These are phyloP conservation scores for Ectemnius cavifrons DNA, from an alignment of 2,888 invertebrate species.

Conservation along the genomic window DNA sequence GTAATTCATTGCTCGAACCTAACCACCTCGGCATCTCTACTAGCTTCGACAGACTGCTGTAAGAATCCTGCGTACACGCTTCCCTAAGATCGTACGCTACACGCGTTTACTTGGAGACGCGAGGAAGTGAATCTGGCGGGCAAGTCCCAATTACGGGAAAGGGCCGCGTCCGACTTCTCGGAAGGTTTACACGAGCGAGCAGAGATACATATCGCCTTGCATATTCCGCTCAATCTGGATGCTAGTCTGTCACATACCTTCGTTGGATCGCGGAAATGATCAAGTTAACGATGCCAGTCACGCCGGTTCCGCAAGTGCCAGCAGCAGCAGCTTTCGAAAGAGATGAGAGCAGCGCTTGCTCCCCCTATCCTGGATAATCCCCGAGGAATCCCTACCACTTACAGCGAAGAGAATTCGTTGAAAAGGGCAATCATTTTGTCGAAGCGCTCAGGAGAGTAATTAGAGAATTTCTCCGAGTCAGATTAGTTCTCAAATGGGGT, in stretches of 20 bases:
- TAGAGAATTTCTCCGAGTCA: neutral
- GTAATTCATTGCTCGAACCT: slow-evolving; percentile 2
- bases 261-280: slow-evolving; percentile 45
- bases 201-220: neutral
- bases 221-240: slow-evolving; percentile 39
- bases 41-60: neutral
- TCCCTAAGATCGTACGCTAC: too few species aligned
- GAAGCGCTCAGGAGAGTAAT: neutral
- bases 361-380: neutral
- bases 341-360: slow-evolving; percentile 5
- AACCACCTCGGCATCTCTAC: neutral
- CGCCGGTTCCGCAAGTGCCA: slow-evolving; percentile 6
- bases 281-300: slow-evolving; percentile 64
- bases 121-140: too few species aligned
- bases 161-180: too few species aligned
- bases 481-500: neutral
- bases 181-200: neutral
- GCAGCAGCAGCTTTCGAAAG: slow-evolving; percentile 7
- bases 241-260: slow-evolving; percentile 40
- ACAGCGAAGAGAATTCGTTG: too few species aligned
- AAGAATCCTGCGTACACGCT: too few species aligned
- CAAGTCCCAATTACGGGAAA: too few species aligned
- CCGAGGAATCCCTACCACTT: neutral
- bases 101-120: too few species aligned
- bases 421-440: slow-evolving; percentile 1